phyloP scores from a whole-genome alignment of 1,140 invertebrate species.

The Philaenus spumarius region DNA sequence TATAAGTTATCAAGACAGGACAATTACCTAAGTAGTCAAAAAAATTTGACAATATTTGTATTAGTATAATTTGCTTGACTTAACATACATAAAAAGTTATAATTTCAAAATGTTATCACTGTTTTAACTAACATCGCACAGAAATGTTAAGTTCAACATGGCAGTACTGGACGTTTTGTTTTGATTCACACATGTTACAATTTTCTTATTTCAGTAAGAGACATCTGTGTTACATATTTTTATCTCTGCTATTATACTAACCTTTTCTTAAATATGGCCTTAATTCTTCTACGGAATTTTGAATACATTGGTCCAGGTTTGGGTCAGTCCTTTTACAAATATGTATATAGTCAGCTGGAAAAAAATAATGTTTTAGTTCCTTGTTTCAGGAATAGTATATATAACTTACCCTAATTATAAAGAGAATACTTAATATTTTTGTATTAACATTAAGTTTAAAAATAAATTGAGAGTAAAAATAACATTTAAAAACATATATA shows the following conservation, averaged over 20 bases:
- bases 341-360: slow-evolving; percentile 59
- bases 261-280: slow-evolving; percentile 51
- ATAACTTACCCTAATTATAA: too few relatives aligned
- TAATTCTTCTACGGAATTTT: slow-evolving; percentile 52
- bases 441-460: too few relatives aligned
- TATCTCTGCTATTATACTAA: background rate
- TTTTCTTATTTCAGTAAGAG: background rate
- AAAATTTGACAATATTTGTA: too few relatives aligned
- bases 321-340: slow-evolving; percentile 55
- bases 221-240: background rate
- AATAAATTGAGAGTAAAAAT: too few relatives aligned
- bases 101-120: background rate
- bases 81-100: background rate
- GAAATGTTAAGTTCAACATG: background rate
- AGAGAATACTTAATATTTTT: too few relatives aligned
- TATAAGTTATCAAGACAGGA: too few relatives aligned
- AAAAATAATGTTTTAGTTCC: too few relatives aligned
- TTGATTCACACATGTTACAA: background rate
- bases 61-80: too few relatives aligned
- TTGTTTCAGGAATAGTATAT: too few relatives aligned
- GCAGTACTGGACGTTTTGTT: background rate
- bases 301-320: slow-evolving; percentile 55
- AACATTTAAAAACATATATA: too few relatives aligned
- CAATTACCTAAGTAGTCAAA: too few relatives aligned
- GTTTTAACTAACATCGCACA: background rate